These are phyloP conservation scores for Caranx melampygus DNA, from an alignment of 2,113 vertebrate genomes.

Conservation along the genomic window DNA sequence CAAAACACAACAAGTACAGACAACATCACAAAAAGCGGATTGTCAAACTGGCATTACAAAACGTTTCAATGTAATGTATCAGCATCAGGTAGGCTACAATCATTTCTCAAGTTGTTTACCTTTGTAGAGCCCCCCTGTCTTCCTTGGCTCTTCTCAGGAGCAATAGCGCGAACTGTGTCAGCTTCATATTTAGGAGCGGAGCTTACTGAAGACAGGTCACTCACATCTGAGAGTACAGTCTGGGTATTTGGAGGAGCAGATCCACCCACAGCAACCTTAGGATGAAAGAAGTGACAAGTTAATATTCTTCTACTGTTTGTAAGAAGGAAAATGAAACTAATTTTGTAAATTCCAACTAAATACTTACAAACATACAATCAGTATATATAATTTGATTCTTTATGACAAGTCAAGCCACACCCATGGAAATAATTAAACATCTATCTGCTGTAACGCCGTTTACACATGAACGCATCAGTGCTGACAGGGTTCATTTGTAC, in stretches of 20 bases:
- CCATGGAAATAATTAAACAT: no score
- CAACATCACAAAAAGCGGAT: background rate
- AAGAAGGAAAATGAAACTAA: background rate
- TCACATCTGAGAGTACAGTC: conserved; percentile 45
- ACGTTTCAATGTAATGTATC: background rate
- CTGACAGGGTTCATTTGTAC: background rate
- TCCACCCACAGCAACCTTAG: conserved; percentile 62
- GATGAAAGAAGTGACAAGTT: background rate
- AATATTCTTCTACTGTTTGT: background rate
- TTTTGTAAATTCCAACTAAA: background rate
- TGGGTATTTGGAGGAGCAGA: background rate
- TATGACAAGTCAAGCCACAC: background rate
- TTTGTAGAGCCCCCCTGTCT: background rate
- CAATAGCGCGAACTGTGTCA: background rate
- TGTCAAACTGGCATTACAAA: background rate
- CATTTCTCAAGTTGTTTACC: conserved; percentile 10
- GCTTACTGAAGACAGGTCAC: conserved; percentile 53
- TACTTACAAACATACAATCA: background rate
- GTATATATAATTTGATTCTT: background rate
- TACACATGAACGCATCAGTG: no score
- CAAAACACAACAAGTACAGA: background rate
- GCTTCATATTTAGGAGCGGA: conserved; percentile 3
- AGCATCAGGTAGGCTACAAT: background rate
- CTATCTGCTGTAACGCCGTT: no score
- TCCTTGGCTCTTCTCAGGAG: background rate